Conservation (phyloP, 30 jellyfish, hydroid and myxozoan species). For the Hydractinia symbiolongicarpus region DNA sequence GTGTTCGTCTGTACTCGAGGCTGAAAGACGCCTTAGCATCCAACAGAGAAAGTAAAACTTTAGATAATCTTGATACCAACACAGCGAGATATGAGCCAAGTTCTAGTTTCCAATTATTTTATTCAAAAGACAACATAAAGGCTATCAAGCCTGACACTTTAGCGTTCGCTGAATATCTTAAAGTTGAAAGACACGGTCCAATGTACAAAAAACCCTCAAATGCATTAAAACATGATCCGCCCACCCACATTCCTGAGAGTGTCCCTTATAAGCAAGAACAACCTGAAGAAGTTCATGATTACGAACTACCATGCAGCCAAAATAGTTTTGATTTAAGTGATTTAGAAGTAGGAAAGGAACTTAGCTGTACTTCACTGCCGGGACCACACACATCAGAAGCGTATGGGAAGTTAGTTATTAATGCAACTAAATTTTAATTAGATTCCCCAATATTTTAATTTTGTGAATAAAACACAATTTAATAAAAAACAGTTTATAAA, state of each 20-base stretch:
- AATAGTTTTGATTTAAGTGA: background rate
- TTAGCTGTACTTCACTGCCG: background rate
- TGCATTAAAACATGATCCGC: background rate
- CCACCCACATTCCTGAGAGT: background rate
- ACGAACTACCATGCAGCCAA: conserved; percentile 9
- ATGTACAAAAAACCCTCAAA: conserved; percentile 10
- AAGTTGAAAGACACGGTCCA: background rate
- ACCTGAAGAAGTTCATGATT: background rate
- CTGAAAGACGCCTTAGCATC: background rate
- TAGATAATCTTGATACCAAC: background rate
- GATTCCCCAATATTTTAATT: too few relatives aligned
- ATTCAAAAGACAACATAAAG: background rate
- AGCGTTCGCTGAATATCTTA: conserved; percentile 6
- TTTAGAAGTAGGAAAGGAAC: background rate
- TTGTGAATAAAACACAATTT: too few relatives aligned
- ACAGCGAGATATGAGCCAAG: background rate
- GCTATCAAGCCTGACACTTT: background rate
- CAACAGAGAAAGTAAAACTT: background rate
- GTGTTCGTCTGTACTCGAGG: background rate
- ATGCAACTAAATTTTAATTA: background rate
- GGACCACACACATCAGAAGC: background rate
- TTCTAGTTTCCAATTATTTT: background rate
- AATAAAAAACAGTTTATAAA: too few relatives aligned
- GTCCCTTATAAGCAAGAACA: background rate
- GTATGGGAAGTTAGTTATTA: background rate